These are phyloP conservation scores for Macaria notata DNA, from an alignment of 2,888 invertebrate species.

Conservation along the genomic window DNA sequence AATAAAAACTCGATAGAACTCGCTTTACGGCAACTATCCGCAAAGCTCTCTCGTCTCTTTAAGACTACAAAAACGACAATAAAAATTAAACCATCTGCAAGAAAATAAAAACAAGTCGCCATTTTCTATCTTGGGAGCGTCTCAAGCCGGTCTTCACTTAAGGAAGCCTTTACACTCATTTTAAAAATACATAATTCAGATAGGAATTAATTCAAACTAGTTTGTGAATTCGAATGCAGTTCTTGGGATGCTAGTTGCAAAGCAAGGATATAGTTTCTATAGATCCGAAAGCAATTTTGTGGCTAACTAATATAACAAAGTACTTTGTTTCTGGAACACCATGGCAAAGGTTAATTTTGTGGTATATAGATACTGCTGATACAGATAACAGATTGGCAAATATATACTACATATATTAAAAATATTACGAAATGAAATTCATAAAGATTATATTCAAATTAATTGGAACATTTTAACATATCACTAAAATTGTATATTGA, in stretches of 20 bases:
- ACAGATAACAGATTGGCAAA: too few species aligned
- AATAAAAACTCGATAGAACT: slow-evolving; percentile 1
- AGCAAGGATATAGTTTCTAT: neutral
- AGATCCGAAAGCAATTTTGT: neutral
- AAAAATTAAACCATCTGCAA: slow-evolving; percentile 2
- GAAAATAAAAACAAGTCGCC: slow-evolving; percentile 9
- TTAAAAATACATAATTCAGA: slow-evolving; percentile 57
- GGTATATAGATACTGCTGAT: too few species aligned
- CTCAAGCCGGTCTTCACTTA: slow-evolving; percentile 22
- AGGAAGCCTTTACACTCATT: slow-evolving; percentile 38
- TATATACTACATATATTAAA: too few species aligned
- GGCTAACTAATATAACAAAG: too few species aligned
- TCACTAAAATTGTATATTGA: too few species aligned
- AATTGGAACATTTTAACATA: too few species aligned
- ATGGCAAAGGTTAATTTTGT: too few species aligned
- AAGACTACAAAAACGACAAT: neutral
- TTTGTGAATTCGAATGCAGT: slow-evolving; percentile 48
- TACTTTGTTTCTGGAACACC: too few species aligned
- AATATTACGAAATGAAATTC: too few species aligned
- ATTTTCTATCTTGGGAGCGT: slow-evolving; percentile 9
- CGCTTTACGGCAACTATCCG: neutral
- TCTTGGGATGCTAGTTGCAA: slow-evolving; percentile 52
- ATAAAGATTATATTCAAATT: too few species aligned
- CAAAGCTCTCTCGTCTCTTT: neutral
- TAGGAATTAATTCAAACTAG: slow-evolving; percentile 51